Conservation (phyloP, 1,140 invertebrate species). For the Tetraneura akinire region DNA sequence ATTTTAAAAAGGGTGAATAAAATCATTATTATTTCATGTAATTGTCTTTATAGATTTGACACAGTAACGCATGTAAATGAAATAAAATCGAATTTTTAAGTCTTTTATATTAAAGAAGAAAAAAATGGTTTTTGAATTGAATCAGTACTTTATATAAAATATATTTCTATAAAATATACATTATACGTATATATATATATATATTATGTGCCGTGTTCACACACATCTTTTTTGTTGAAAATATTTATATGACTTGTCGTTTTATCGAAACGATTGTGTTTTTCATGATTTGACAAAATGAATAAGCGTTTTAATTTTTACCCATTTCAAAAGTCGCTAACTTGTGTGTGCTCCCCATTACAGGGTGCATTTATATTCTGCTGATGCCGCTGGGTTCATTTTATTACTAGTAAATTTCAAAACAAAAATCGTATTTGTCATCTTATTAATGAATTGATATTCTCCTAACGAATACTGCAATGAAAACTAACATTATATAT, state of each 20-base stretch:
- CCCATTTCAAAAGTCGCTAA: neutral
- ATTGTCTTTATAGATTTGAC: too few relatives aligned
- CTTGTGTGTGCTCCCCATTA: neutral
- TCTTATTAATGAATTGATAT: slow-evolving; percentile 23
- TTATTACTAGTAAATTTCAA: slow-evolving; percentile 23
- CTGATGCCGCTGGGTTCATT: neutral
- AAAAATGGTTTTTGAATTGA: neutral
- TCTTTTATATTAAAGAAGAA: neutral
- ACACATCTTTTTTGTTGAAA: neutral
- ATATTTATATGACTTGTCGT: neutral
- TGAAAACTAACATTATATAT: neutral
- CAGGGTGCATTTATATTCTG: neutral
- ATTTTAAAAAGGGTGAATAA: too few relatives aligned
- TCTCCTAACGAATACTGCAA: neutral
- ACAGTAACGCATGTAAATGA: too few relatives aligned
- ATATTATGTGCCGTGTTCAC: neutral
- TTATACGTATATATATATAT: neutral
- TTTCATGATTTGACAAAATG: slow-evolving; percentile 2
- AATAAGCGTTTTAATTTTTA: slow-evolving; percentile 1
- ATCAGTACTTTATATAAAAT: neutral
- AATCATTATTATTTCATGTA: too few relatives aligned
- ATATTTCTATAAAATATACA: neutral
- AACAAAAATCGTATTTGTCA: slow-evolving; percentile 30
- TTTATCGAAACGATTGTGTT: neutral
- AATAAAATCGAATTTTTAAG: too few relatives aligned